Conservation (phyloP, 2,113 vertebrate genomes). For the Colossoma macropomum region DNA sequence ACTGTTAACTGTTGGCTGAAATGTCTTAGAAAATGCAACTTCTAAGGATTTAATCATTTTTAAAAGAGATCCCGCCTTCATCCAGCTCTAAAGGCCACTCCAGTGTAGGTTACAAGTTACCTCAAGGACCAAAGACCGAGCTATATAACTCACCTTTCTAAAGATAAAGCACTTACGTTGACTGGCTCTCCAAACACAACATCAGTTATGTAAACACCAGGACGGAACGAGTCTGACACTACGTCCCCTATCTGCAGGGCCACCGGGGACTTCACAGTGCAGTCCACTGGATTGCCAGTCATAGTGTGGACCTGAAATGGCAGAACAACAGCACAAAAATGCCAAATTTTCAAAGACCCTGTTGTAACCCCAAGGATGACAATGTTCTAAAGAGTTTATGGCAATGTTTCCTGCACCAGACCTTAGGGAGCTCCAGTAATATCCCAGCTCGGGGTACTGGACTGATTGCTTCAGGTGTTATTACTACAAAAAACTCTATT, state of each 20-base stretch:
- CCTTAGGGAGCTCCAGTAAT: too few relatives aligned
- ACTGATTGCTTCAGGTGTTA: neutral
- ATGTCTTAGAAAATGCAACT: too few relatives aligned
- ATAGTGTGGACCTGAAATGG: constrained; percentile 33
- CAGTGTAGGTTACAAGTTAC: neutral
- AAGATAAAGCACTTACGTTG: constrained; percentile 73
- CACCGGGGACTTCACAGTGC: constrained; percentile 79
- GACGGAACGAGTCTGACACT: constrained; percentile 71
- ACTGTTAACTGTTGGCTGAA: too few relatives aligned
- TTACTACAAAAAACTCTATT: too few relatives aligned
- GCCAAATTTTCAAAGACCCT: too few relatives aligned
- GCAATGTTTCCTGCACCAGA: neutral
- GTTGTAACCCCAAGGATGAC: too few relatives aligned
- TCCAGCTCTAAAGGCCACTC: neutral
- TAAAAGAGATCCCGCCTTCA: too few relatives aligned
- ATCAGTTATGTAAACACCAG: constrained; percentile 84
- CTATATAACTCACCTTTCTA: neutral
- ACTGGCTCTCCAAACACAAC: constrained; percentile 75
- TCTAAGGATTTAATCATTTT: too few relatives aligned
- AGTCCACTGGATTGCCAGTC: constrained; percentile 63
- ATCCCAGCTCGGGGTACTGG: too few relatives aligned
- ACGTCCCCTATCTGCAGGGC: constrained; percentile 81
- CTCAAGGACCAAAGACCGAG: neutral
- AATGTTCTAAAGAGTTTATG: neutral
- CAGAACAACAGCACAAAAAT: neutral